Base-by-base conservation (phyloP, 2,113 vertebrate genomes). In the Syngnathus scovelli region DNA sequence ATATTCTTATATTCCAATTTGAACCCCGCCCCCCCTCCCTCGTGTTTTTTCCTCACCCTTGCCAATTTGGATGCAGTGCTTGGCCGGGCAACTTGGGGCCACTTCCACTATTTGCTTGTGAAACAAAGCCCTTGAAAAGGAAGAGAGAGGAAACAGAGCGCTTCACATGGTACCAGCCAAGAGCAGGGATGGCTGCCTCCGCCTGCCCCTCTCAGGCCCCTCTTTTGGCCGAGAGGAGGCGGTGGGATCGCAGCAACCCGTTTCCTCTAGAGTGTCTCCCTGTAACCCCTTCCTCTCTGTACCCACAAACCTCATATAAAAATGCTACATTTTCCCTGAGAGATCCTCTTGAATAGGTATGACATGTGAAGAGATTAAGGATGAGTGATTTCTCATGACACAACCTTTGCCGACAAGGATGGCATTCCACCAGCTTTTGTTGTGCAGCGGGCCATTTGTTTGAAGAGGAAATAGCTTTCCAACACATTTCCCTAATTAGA, bases 91-190 rank as follows among this genome's bases (percentile, higher is more conserved):
- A 86, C 85, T 86, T 80, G 88, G 83, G 88, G 89, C 86, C 86
- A 88, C 78, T 84, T 84, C 80, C 84, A 84, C 89, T 91, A 85
- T 91, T 91, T 89, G 87, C 88, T 48, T 88, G 85, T 72, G 73
- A 82, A 86, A 92, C 91, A 92, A 92, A 90, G 89, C 80, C 78
- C 71, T 82, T 90, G 83, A 88, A 85, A 90, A 87, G 82, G 79
- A 83, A 86, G 84, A 83, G 85, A 83, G 88, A 89, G 88, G 86
- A 89, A 88, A 88, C 87, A 71, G 84, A 90, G 85, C 86, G 86
- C 90, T 92, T 92, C 91, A 91, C 90, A 92, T 91, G 89, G 88
- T 83, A 76, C 76, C 77, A 76, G 90, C 89, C 91, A 91, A 91
- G 75, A 86, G 85, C 67, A 72, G 69, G 67, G 78, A 87, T 79